Evolutionary conservation across 2,797 vertebrate genomes (phyloP), one percentile per base, ranked within the genome.

Genomic region (Mionectes olivaceus): DNA sequence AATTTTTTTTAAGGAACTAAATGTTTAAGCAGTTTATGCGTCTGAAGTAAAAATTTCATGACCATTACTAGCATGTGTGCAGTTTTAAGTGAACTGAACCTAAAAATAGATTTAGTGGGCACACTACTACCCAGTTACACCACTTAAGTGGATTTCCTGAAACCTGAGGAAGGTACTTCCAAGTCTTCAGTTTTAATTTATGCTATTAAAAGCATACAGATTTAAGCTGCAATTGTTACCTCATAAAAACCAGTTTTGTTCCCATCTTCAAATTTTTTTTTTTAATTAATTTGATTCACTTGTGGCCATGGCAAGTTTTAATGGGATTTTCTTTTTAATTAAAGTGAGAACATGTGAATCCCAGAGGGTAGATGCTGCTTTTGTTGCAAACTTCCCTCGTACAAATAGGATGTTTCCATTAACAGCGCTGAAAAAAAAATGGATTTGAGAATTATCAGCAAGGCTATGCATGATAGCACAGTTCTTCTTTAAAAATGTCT

Each of bases 271-370:
- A 5, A 6, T 53, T 63, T 67, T 44, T 79, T 71, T 83, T 85
- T 24, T 5, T 0, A 61, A 89, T 95, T 92, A 93, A 85, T 89
- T 95, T 61, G 33, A 78, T 92, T 92, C 68, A 75, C 61, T 93
- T 87, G 49, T 93, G 92, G 57, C 65, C 49, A 4, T 78, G 44
- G 76, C 43, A 92, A 57, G 47, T 87, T 93, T 94, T 95, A 91
- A 89, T 92, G 69, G 65, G 75, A 93, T 93, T 96, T 96, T 94
- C 64, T 81, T 95, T 94, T 92, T 95, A 93, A 94, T 95, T 93
- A 95, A 94, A 95, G 55, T 0, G 2, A 92, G 89, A 93, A 53
- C 61, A 49, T 71, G 30, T 87, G 76, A 95, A 91, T 93, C 89
- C 87, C 89, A 76, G 87, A 91, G 89, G 79, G 69, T 12, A 86